Conservation (phyloP, 2,797 vertebrate species). For the Gobio occitaniae region DNA sequence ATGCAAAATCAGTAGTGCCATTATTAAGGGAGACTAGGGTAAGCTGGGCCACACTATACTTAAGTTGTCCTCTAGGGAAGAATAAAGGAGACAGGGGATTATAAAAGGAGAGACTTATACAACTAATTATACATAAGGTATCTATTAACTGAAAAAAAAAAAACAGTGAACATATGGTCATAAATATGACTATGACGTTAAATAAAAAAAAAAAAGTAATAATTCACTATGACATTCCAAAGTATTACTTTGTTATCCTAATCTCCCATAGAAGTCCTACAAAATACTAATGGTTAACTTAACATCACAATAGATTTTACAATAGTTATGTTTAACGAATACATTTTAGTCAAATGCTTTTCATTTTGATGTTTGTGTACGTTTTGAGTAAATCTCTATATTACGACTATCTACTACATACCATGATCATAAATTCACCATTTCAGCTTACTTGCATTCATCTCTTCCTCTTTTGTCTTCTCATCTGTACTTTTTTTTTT, state of each 20-base stretch:
- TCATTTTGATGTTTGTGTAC: background rate
- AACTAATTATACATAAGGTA: background rate
- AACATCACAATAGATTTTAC: background rate
- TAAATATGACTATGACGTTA: no score
- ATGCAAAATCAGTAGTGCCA: no score
- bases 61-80: background rate
- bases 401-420: background rate
- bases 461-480: background rate
- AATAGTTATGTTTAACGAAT: background rate
- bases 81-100: background rate
- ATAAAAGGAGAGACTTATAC: background rate
- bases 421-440: background rate
- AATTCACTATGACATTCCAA: background rate
- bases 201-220: no score
- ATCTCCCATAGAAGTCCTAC: background rate
- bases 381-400: background rate
- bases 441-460: background rate
- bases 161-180: background rate
- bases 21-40: background rate
- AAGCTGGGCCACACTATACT: background rate
- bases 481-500: background rate
- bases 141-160: background rate
- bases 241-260: background rate
- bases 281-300: background rate
- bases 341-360: background rate